These are phyloP conservation scores for Meteorus cinctellus DNA, from an alignment of 2,888 invertebrate species.

Conservation along the genomic window DNA sequence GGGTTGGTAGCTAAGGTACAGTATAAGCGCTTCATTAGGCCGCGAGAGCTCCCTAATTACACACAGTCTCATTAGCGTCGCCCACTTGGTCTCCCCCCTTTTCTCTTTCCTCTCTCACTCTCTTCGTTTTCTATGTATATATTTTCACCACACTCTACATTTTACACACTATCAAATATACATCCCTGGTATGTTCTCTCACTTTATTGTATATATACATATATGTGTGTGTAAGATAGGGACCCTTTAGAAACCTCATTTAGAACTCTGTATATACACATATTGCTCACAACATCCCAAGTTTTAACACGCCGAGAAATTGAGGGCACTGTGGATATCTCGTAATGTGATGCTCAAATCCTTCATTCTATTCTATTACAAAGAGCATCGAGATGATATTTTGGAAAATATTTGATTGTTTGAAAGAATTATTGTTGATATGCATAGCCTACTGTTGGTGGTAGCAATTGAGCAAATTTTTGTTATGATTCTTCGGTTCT, in stretches of 20 bases:
- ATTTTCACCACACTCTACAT: constrained; percentile 40
- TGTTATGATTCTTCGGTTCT: too few species aligned
- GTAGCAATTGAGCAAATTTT: too few species aligned
- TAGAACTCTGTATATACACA: neutral
- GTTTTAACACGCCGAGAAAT: neutral
- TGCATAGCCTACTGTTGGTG: too few species aligned
- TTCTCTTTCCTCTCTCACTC: constrained; percentile 44
- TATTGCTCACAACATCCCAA: neutral
- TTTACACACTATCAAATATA: constrained; percentile 23
- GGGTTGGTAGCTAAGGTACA: constrained; percentile 69
- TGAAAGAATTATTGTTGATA: too few species aligned
- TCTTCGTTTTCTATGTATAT: constrained; percentile 40
- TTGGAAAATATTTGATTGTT: too few species aligned
- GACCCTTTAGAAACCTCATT: neutral
- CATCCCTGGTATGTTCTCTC: neutral
- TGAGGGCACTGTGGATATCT: neutral
- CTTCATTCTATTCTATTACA: neutral
- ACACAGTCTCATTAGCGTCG: constrained; percentile 73
- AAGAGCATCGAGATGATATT: neutral
- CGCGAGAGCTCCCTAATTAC: constrained; percentile 74
- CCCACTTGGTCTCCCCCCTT: constrained; percentile 56
- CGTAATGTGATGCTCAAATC: neutral
- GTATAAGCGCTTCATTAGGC: constrained; percentile 73
- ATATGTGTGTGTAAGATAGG: neutral
- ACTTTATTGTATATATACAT: neutral